Evolutionary conservation across 53 echinoderm and acorn worm genomes (phyloP), one percentile per base, ranked within the genome.

Genomic region (Echinarachnius parma): DNA sequence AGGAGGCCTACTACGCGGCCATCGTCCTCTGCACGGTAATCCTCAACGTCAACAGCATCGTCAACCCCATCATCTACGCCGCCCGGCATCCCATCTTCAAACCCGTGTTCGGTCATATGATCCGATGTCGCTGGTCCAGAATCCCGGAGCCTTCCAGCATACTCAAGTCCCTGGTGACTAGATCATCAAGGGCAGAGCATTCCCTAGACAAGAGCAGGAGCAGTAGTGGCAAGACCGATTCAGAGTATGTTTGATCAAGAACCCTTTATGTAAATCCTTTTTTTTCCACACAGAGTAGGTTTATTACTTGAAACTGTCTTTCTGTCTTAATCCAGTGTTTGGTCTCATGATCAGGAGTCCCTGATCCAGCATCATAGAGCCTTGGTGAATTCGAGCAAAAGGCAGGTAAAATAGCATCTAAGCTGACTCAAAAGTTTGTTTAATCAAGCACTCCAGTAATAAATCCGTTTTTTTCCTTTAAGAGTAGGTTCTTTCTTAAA

Each of bases 31-130:
- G 37, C 42, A 54, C 42, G 9, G 30, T 72, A 28, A 33, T 83
- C 30, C 24, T 83, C 44, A 50, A 67, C 28, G 21, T 83, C 18
- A 83, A 77, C 60, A 67, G 67, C 52, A 60, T 67, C 8, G 26
- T 83, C 14, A 83, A 83, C 28, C 83, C 83, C 0, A 57, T 83
- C 48, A 77, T 83, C 77, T 83, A 83, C 35, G 83, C 83, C 11
- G 52, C 63, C 20, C 66, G 77, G 48, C 83, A 83, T 77, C 83
- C 83, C 27, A 66, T 60, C 22, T 83, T 83, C 60, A 77, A 77
- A 21, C 77, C 67, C 13, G 64, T 83, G 26, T 76, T 83, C 42
- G 26, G 53, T 9, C 61, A 60, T 36, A 83, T 83, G 83, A 18
- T 83, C 29, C 77, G 22, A 39, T 47, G 83, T 47, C 61, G 53